These are phyloP conservation scores for human DNA, from an alignment of 2,113 vertebrate genomes.

Conservation along the genomic window DNA sequence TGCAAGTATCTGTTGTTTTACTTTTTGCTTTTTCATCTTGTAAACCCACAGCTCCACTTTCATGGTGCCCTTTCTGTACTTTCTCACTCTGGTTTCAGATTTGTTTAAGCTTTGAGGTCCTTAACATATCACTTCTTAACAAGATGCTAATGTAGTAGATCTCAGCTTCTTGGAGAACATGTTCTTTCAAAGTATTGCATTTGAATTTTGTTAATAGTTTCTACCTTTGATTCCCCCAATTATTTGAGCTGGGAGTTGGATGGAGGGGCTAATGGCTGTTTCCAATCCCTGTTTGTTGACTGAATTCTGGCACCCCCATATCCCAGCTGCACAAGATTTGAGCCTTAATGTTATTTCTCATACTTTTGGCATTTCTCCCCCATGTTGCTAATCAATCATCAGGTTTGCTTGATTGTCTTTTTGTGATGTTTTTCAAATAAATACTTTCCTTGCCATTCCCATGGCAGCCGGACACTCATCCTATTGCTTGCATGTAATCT, in stretches of 20 bases:
- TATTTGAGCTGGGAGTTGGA: slow-evolving; percentile 21
- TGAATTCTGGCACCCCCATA: slow-evolving; percentile 45
- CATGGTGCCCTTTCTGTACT: fast-evolving
- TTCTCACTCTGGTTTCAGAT: background rate
- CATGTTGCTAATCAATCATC: slow-evolving; percentile 63
- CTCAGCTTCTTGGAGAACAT: background rate
- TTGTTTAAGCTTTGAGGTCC: background rate
- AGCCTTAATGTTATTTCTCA: slow-evolving; percentile 44
- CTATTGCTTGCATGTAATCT: background rate
- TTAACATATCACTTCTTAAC: background rate
- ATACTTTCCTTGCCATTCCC: slow-evolving; percentile 47
- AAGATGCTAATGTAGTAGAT: background rate
- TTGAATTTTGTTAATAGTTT: slow-evolving; percentile 7
- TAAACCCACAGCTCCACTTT: background rate
- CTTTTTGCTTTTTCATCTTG: background rate
- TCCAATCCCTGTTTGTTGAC: slow-evolving; percentile 39
- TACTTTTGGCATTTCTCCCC: slow-evolving; percentile 62
- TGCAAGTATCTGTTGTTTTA: background rate
- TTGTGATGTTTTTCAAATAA: slow-evolving; percentile 54
- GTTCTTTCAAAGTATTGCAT: background rate
- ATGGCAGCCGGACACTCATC: background rate
- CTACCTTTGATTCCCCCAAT: slow-evolving; percentile 35
- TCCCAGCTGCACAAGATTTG: slow-evolving; percentile 65
- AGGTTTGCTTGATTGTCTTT: slow-evolving; percentile 55
- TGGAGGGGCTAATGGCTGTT: background rate